A percentile compares a stretch with the other conserved stretches of the same genome.
Conservation (phyloP, 2,888 invertebrate genomes). For the Ischnura elegans region DNA sequence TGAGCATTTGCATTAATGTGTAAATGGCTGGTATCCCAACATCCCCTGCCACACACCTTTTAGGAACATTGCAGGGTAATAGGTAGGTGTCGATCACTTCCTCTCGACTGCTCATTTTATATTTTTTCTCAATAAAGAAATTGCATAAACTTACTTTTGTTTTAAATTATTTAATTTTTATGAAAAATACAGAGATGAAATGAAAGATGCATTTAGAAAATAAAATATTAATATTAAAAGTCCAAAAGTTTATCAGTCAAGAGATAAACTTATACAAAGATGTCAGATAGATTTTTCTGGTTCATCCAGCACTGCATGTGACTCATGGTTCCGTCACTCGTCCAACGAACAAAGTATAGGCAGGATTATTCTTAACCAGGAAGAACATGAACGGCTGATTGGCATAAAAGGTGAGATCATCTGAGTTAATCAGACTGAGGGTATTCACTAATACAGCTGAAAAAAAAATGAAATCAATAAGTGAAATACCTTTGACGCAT, state of each 20-base stretch:
- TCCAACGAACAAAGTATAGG: conserved; percentile 79
- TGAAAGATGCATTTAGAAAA: neutral
- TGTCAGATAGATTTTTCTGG: neutral
- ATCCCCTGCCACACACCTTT: too few species aligned
- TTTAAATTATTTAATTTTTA: too few species aligned
- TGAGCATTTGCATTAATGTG: too few species aligned
- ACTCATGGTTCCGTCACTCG: conserved; percentile 78
- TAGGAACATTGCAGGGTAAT: too few species aligned
- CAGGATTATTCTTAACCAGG: conserved; percentile 78
- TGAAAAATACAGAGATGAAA: neutral
- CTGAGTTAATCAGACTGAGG: conserved; percentile 77
- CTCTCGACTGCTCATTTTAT: too few species aligned
- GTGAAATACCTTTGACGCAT: too few species aligned
- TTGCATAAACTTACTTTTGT: too few species aligned
- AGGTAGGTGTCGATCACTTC: too few species aligned
- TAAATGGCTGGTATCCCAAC: too few species aligned
- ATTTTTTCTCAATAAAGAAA: too few species aligned
- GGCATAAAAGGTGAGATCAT: conserved; percentile 76
- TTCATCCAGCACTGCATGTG: neutral
- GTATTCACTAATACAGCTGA: conserved; percentile 78
- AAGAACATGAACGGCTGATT: conserved; percentile 80
- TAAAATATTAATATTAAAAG: neutral
- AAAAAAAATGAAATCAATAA: neutral
- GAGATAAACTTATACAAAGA: neutral
- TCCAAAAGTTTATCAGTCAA: neutral